phyloP scores from a whole-genome alignment of 2,797 vertebrate species.

The Sebastes itinus region DNA sequence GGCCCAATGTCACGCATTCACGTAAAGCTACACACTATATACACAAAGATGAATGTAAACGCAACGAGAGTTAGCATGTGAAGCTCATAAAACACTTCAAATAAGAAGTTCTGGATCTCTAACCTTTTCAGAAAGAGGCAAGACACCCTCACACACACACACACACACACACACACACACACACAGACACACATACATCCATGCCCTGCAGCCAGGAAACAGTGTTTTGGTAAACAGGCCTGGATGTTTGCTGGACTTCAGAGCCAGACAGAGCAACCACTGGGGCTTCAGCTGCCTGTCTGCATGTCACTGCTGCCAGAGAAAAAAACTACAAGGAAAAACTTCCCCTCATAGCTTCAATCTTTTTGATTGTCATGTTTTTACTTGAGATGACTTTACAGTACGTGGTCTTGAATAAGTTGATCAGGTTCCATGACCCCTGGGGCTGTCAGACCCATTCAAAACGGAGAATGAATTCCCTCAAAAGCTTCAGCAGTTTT shows the following conservation, averaged over 20 bases:
- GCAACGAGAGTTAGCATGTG: too few species aligned
- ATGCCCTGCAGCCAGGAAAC: conserved; percentile 31
- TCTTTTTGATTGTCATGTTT: conserved; percentile 40
- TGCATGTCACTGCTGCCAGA: conserved; percentile 31
- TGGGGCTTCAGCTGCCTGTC: conserved; percentile 41
- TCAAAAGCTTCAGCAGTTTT: neutral
- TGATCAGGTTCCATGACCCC: conserved; percentile 15
- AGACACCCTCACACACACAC: neutral
- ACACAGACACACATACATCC: conserved; percentile 1
- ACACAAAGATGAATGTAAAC: neutral
- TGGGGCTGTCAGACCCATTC: neutral
- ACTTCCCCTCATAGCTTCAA: neutral
- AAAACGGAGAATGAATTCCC: neutral
- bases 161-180: conserved; percentile 3
- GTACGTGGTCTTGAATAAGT: conserved; percentile 20
- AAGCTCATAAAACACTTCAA: neutral
- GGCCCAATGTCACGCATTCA: neutral
- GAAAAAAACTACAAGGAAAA: neutral
- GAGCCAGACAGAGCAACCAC: conserved; percentile 29
- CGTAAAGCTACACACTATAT: neutral
- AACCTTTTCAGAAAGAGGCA: neutral
- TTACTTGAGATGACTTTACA: conserved; percentile 19
- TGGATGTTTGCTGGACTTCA: conserved; percentile 26
- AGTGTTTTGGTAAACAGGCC: conserved; percentile 28
- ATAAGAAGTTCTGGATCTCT: neutral